These are phyloP conservation scores for Peromyscus aztecus DNA, from an alignment of 2,797 vertebrate species.

Conservation along the genomic window DNA sequence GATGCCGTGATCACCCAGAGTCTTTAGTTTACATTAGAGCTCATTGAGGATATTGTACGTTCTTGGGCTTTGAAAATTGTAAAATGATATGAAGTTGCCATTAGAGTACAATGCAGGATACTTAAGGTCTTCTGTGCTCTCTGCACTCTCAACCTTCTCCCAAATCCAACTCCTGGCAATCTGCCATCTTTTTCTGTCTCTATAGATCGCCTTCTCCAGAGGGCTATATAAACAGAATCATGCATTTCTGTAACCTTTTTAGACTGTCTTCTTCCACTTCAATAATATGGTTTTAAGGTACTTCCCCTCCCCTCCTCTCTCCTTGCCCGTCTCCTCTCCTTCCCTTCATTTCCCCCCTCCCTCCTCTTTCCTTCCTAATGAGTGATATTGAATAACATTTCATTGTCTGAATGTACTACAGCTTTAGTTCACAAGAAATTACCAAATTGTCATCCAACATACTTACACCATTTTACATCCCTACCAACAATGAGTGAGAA, in stretches of 20 bases:
- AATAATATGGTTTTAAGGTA: neutral
- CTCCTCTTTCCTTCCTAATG: neutral
- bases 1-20: neutral
- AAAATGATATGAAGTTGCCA: neutral
- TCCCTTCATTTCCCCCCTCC: no score
- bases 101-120: neutral
- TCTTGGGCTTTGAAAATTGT: neutral
- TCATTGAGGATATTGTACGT: neutral
- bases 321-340: no score
- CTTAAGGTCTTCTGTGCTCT: neutral
- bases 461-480: neutral
- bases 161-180: neutral
- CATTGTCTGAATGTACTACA: neutral
- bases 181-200: neutral
- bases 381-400: neutral
- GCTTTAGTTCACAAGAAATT: neutral
- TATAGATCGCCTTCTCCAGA: neutral
- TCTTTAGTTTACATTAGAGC: neutral
- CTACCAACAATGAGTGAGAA: neutral
- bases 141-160: neutral
- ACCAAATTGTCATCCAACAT: neutral
- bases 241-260: neutral
- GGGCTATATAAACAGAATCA: neutral
- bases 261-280: neutral
- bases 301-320: neutral